A percentile compares a stretch with the other conserved stretches of the same genome.
These are phyloP conservation scores for Conops quadrifasciatus DNA, from an alignment of 2,888 invertebrate genomes.

Conservation along the genomic window DNA sequence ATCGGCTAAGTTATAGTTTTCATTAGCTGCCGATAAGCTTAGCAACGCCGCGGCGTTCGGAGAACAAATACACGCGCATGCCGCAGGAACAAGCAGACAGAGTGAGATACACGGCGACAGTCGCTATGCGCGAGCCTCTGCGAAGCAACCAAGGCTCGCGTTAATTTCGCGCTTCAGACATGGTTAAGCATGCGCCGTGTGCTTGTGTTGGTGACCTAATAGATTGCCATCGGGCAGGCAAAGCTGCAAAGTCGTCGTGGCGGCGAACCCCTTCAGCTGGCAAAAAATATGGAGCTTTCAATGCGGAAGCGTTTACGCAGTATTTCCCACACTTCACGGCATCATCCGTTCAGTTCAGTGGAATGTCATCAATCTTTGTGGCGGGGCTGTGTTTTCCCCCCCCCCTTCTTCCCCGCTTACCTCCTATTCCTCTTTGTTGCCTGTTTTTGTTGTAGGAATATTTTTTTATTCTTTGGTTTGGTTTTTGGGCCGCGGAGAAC, in stretches of 20 bases:
- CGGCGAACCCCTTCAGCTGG: constrained; percentile 16
- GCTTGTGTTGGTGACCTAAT: constrained; percentile 22
- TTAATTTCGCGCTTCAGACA: background rate
- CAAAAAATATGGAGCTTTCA: constrained; percentile 21
- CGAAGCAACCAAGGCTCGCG: background rate
- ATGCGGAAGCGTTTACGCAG: constrained; percentile 28
- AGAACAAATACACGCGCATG: background rate
- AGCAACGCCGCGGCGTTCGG: background rate
- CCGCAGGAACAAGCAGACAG: background rate
- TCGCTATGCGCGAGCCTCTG: background rate
- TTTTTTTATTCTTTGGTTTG: background rate
- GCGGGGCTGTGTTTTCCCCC: background rate
- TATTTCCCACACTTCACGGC: constrained; percentile 25
- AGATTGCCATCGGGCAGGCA: background rate
- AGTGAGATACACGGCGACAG: background rate
- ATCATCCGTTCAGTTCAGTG: constrained; percentile 1
- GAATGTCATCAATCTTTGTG: constrained; percentile 8
- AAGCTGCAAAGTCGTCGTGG: constrained; percentile 16
- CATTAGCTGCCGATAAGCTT: constrained; percentile 31
- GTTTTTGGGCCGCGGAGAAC: background rate
- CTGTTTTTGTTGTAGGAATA: too few relatives aligned
- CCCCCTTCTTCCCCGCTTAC: background rate
- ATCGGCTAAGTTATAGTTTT: constrained; percentile 35
- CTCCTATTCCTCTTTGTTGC: background rate
- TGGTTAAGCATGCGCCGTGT: background rate